phyloP scores from a whole-genome alignment of 2,113 vertebrate species.

The Dicentrarchus labrax region DNA sequence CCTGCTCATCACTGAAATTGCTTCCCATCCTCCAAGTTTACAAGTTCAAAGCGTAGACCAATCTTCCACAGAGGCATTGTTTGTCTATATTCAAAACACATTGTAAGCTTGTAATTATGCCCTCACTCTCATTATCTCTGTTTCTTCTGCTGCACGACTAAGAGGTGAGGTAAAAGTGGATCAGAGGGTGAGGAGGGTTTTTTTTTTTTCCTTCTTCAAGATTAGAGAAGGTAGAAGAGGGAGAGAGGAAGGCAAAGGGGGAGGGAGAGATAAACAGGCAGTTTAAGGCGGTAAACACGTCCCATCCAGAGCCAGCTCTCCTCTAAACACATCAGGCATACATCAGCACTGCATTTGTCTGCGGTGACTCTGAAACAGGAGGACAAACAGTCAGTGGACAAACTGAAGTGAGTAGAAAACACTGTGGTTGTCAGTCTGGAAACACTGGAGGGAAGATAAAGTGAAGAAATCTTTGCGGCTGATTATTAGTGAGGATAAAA shows the following conservation, averaged over 20 bases:
- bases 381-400: conserved; percentile 7
- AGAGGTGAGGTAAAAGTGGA: conserved; percentile 47
- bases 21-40: conserved; percentile 42
- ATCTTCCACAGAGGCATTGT: conserved; percentile 44
- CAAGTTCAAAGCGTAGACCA: conserved; percentile 59
- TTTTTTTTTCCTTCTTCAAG: conserved; percentile 17
- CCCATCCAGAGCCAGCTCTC: conserved; percentile 42
- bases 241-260: conserved; percentile 54
- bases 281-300: conserved; percentile 73
- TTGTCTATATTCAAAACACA: conserved; percentile 73
- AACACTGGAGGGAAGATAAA: conserved; percentile 6
- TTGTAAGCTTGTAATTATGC: conserved; percentile 61
- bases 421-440: conserved; percentile 8
- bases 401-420: conserved; percentile 2
- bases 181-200: conserved; percentile 20
- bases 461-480: background rate
- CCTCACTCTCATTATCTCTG: conserved; percentile 66
- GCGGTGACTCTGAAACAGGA: conserved; percentile 20
- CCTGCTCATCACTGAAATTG: conserved; percentile 71
- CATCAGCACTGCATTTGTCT: conserved; percentile 40
- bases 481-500: background rate
- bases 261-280: conserved; percentile 73
- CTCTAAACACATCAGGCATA: conserved; percentile 64
- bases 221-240: conserved; percentile 73
- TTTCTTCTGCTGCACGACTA: conserved; percentile 55